phyloP scores from a whole-genome alignment of 2,113 vertebrate species.

The Pantherophis guttatus region DNA sequence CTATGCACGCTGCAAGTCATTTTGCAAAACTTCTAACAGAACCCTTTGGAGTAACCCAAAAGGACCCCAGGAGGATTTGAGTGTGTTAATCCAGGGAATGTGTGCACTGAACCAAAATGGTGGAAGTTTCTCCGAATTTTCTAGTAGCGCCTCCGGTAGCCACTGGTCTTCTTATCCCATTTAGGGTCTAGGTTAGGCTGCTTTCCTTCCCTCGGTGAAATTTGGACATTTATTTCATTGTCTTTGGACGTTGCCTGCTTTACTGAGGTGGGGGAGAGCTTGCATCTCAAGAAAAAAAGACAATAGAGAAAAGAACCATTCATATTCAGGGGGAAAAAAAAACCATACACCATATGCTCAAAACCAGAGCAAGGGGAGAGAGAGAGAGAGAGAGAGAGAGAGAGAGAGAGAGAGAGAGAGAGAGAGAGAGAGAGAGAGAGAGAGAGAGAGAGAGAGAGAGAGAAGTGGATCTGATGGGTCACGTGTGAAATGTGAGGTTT shows the following conservation, averaged over 20 bases:
- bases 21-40: slow-evolving; percentile 11
- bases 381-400: too few species aligned
- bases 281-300: background rate
- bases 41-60: background rate
- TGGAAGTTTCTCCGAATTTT: background rate
- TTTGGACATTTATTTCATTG: background rate
- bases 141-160: background rate
- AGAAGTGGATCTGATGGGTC: too few species aligned
- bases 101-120: background rate
- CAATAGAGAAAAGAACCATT: background rate
- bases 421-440: too few species aligned
- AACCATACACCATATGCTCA: background rate
- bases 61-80: background rate
- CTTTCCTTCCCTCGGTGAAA: background rate
- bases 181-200: background rate
- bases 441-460: too few species aligned
- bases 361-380: background rate
- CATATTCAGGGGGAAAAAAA: background rate
- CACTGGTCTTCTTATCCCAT: background rate
- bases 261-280: background rate
- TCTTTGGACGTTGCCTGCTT: background rate
- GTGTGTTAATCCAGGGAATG: rapidly evolving
- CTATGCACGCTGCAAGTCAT: slow-evolving; percentile 23
- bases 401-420: too few species aligned
- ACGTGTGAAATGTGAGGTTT: background rate